Conservation (phyloP, 2,113 vertebrate genomes). For the Tenebrosternarchus preto region DNA sequence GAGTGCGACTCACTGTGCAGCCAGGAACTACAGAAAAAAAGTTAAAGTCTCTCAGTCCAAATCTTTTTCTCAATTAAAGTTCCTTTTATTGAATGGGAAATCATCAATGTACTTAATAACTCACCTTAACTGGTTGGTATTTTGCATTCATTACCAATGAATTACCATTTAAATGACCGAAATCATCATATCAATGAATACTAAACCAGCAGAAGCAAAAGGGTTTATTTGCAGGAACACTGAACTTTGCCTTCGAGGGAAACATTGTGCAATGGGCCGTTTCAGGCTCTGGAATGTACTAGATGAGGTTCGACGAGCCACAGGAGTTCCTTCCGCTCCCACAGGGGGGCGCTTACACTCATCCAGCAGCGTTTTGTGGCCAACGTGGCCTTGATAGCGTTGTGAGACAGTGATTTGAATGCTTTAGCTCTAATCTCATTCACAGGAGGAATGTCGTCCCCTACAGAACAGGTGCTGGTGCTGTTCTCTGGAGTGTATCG, state of each 20-base stretch:
- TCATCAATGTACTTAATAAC: too few species aligned
- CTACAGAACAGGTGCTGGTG: too few species aligned
- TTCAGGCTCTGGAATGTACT: not conserved
- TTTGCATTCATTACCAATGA: not conserved
- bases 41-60: not conserved
- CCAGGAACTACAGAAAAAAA: not conserved
- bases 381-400: not conserved
- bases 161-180: not conserved
- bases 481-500: too few species aligned
- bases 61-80: not conserved
- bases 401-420: conserved; percentile 21
- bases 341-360: not conserved
- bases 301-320: not conserved
- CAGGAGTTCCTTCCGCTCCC: not conserved
- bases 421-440: not conserved
- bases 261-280: not conserved
- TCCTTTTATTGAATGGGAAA: too few species aligned
- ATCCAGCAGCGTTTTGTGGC: conserved; percentile 18
- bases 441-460: too few species aligned
- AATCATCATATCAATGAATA: not conserved
- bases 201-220: not conserved
- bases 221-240: conserved; percentile 1
- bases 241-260: not conserved
- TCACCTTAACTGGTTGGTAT: too few species aligned
- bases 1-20: not conserved